A percentile compares a stretch with the other conserved stretches of the same genome.
phyloP scores from a whole-genome alignment of 2,888 invertebrate genomes.

The Meghimatium bilineatum region DNA sequence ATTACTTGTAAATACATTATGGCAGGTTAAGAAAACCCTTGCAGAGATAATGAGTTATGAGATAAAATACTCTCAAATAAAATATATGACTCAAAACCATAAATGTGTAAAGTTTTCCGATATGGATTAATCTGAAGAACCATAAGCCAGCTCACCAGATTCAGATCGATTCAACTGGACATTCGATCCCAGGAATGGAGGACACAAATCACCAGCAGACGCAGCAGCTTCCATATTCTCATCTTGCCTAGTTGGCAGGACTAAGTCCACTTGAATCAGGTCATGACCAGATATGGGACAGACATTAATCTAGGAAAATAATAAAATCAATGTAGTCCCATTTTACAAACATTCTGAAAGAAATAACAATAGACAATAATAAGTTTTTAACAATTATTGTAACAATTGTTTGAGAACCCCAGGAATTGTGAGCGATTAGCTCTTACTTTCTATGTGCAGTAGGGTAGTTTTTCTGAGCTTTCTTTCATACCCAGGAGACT shows the following conservation, averaged over 20 bases:
- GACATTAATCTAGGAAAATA: constrained; percentile 25
- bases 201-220: background rate
- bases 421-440: no score
- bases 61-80: no score
- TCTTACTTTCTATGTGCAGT: no score
- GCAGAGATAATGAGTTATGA: no score
- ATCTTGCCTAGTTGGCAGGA: background rate
- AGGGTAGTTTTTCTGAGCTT: no score
- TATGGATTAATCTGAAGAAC: no score
- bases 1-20: no score
- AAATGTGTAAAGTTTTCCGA: no score
- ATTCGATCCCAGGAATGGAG: background rate
- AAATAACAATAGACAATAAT: background rate
- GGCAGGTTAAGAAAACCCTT: no score
- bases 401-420: background rate
- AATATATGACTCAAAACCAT: no score
- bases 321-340: background rate
- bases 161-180: constrained; percentile 17
- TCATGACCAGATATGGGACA: constrained; percentile 17
- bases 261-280: constrained; percentile 26
- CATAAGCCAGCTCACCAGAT: constrained; percentile 11
- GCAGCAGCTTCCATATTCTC: constrained; percentile 23
- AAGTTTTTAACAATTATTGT: background rate
- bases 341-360: background rate
- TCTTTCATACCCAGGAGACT: no score